A percentile compares a stretch with the other conserved stretches of the same genome.
Evolutionary conservation across 2,797 vertebrate species (phyloP).

Genomic region (Megaceryle alcyon): DNA sequence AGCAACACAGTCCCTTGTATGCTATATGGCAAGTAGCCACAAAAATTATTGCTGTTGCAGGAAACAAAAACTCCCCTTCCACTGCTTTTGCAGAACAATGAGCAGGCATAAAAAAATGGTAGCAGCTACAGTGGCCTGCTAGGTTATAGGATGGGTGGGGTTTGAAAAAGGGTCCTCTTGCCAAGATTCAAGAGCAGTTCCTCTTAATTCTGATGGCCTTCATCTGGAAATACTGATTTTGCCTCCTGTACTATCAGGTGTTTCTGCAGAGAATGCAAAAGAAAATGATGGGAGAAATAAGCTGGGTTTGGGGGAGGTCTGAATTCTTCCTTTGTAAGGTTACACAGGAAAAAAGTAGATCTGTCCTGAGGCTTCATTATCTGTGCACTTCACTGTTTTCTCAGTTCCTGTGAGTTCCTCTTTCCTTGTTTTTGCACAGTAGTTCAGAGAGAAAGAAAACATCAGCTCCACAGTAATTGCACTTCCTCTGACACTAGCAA

Average conservation of each 20-base stretch:
- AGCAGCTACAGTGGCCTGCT: background rate
- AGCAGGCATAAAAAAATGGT: background rate
- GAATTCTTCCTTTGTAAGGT: background rate
- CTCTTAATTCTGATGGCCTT: background rate
- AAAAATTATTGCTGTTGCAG: conserved; percentile 11
- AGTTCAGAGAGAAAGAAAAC: background rate
- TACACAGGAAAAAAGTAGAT: background rate
- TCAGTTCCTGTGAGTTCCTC: background rate
- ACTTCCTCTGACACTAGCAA: conserved; percentile 11
- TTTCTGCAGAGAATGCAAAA: background rate
- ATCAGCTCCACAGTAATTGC: background rate
- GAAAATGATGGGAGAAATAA: background rate
- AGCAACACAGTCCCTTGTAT: background rate
- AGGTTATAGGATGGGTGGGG: conserved; percentile 5
- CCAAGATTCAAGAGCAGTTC: conserved; percentile 9
- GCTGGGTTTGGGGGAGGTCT: background rate
- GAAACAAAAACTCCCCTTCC: conserved; percentile 36
- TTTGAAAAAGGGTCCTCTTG: background rate
- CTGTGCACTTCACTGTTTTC: background rate
- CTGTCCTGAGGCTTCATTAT: background rate
- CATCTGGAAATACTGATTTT: background rate
- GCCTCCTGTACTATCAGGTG: background rate
- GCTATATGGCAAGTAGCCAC: conserved; percentile 25
- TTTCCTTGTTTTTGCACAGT: background rate
- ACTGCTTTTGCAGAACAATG: conserved; percentile 50